Percentiles rank a stretch among this genome's conserved stretches.
Conservation (phyloP, 2,888 invertebrate genomes). For the Epicampocera succincta region DNA sequence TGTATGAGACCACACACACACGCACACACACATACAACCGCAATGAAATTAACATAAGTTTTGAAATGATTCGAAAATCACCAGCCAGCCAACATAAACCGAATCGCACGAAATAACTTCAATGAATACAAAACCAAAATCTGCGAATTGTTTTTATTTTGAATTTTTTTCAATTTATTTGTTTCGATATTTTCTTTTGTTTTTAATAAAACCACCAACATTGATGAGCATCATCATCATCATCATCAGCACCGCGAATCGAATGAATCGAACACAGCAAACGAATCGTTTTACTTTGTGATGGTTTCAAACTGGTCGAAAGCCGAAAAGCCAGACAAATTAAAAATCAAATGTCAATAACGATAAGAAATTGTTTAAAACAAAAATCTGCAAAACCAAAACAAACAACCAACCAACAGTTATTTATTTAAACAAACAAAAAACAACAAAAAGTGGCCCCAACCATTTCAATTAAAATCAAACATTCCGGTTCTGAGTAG, state of each 20-base stretch:
- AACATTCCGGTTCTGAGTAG: not conserved
- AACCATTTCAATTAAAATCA: not conserved
- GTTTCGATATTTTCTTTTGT: too few species aligned
- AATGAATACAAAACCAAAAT: too few species aligned
- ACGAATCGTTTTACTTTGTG: not conserved
- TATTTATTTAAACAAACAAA: not conserved
- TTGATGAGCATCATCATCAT: slow-evolving; percentile 29
- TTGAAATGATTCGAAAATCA: too few species aligned
- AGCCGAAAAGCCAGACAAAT: not conserved
- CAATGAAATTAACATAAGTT: too few species aligned
- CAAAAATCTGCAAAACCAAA: slow-evolving; percentile 9
- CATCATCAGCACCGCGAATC: not conserved
- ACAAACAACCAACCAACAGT: slow-evolving; percentile 1
- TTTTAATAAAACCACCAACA: slow-evolving; percentile 11
- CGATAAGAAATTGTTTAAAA: slow-evolving; percentile 9
- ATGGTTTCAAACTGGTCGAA: slow-evolving; percentile 40
- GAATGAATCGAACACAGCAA: slow-evolving; percentile 9
- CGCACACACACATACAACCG: too few species aligned
- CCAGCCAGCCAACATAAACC: not conserved
- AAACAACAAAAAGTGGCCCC: not conserved
- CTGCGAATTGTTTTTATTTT: too few species aligned
- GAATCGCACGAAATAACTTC: not conserved
- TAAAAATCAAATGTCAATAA: slow-evolving; percentile 32
- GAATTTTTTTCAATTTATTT: too few species aligned
- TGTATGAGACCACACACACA: too few species aligned